Percentiles rank a stretch among this genome's conserved stretches.
Evolutionary conservation across 2,113 vertebrate genomes (phyloP).

Genomic region (Eptesicus fuscus): DNA sequence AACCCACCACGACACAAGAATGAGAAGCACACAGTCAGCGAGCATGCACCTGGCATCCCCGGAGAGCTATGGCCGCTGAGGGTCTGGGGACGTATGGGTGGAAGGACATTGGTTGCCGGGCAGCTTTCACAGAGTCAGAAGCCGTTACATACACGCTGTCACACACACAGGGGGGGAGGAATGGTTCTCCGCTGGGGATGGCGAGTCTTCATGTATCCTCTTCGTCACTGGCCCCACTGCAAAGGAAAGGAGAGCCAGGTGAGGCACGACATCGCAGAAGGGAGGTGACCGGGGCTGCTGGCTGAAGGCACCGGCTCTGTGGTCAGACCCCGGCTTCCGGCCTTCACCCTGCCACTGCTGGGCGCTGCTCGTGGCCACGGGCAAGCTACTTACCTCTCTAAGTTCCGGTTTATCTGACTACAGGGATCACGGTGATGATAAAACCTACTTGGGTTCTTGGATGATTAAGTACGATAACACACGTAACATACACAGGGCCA

Average conservation of each 20-base stretch:
- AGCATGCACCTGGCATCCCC: not conserved
- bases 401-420: not conserved
- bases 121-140: constrained; percentile 57
- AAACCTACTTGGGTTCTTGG: not conserved
- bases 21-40: not conserved
- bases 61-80: not conserved
- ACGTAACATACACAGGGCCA: not conserved
- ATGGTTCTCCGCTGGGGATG: not conserved
- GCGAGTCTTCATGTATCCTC: constrained; percentile 65
- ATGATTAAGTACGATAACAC: not conserved
- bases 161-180: constrained; percentile 39
- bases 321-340: not conserved
- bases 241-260: constrained; percentile 49
- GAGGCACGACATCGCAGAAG: not conserved
- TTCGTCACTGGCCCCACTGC: constrained; percentile 61
- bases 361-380: not conserved
- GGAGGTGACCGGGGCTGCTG: not conserved
- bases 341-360: not conserved
- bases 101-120: constrained; percentile 19
- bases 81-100: not conserved
- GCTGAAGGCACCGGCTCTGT: not conserved
- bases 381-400: not conserved
- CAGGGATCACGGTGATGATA: not conserved
- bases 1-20: not conserved
- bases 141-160: constrained; percentile 45